phyloP scores from a whole-genome alignment of 2,888 invertebrate genomes.

The Amphiduros pacificus region DNA sequence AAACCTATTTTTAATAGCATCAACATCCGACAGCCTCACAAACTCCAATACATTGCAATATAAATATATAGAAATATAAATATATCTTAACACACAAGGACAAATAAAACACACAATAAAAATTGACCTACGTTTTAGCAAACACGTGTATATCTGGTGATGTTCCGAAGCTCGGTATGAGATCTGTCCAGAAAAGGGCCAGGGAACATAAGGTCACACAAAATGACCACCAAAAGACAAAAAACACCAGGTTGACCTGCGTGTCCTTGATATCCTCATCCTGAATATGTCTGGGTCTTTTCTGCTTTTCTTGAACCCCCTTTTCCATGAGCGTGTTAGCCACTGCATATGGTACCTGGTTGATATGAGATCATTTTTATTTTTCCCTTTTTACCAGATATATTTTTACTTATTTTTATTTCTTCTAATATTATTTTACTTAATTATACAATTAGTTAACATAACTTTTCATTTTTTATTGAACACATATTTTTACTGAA shows the following conservation, averaged over 20 bases:
- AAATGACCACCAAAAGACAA: constrained; percentile 39
- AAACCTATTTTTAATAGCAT: no score
- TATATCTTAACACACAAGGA: no score
- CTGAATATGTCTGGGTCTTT: background rate
- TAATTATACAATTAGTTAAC: no score
- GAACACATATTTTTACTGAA: no score
- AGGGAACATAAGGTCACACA: constrained; percentile 28
- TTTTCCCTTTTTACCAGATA: no score
- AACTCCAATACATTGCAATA: no score
- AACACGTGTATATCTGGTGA: constrained; percentile 18
- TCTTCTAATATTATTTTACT: no score
- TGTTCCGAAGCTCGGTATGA: constrained; percentile 43
- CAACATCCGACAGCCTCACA: no score
- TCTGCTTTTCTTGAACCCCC: constrained; percentile 17
- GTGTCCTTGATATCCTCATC: background rate
- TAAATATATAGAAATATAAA: no score
- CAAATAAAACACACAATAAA: no score
- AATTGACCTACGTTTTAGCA: constrained; percentile 12
- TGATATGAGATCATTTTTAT: background rate
- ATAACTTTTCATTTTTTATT: no score
- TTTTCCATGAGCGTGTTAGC: constrained; percentile 36
- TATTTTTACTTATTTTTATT: no score
- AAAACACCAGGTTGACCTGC: constrained; percentile 33
- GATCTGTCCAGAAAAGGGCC: constrained; percentile 40
- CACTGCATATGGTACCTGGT: constrained; percentile 38